Base-by-base conservation (phyloP, 2,888 invertebrate species). In the Ochropacha duplaris region DNA sequence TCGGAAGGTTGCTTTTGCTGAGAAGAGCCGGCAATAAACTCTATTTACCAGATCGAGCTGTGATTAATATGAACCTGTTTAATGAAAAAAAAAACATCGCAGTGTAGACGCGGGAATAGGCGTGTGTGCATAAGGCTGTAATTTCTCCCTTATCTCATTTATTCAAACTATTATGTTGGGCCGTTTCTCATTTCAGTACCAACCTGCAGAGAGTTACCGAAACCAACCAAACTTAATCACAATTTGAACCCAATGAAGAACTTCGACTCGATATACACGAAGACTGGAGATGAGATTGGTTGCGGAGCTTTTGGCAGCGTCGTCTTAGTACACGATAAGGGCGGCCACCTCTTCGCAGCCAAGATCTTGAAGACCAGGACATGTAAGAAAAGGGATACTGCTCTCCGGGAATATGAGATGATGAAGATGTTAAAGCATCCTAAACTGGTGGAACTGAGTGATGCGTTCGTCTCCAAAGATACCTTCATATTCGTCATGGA, bases 401-500 rank as follows among this genome's bases (percentile, higher is more conserved):
- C 97, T 6, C 92, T 95, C 57, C 95, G 96, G 62, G 98, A 98
- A 89, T 96, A 98, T 57, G 95, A 95, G 62, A 96, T 98, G 61
- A 97, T 99, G 97, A 97, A 96, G 73, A 90, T 94, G 22, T 88
- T 99, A 56, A 90, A 95, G 59, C 98, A 99, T 90, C 96, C 96
- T 3, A 96, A 97, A 72, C 93, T 99, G 0, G 93, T 99, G 9
- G 96, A 97, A 78, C 65, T 83, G 6, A 57, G 72, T 4, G 76
- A 72, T 9, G 73, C 77, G 2, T 83, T 74, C 56, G 50, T 61
- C 0, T 56, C 64, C 9, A 62, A 59, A n/a, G 65, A 69, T 4
- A 57, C 97, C 81, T 96, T 96, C 77, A 94, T 97, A 59, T 95
- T 99, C 91, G 95, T 99, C 44, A 97, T 97, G 91, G 98, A 99